Base-by-base conservation (phyloP, 2,797 vertebrate species). In the Pangasius sanitwongsei region DNA sequence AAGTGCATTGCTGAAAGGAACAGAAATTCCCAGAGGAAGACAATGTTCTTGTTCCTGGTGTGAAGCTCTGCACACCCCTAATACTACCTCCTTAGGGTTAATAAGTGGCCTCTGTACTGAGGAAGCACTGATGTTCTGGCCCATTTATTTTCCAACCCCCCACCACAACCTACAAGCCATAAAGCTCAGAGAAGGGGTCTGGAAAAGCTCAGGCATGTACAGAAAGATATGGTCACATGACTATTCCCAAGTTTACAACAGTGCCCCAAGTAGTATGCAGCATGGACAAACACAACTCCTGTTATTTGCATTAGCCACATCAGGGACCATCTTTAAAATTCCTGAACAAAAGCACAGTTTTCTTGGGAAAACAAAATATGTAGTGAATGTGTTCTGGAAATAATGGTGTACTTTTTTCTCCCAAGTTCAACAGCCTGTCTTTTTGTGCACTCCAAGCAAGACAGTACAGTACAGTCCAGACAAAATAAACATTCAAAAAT, bases 281-380 rank as follows among this genome's bases (percentile, higher is more conserved):
- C 72, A 85, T 11, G 37, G 41, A 85, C 63, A 85, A 80, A 85
- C 72, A 55, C 81, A 69, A 83, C 61, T 78, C 72, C 89, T 89
- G 89, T 85, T 85, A 87, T 87, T 84, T 80, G 53, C 82, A 87
- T 89, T 80, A 89, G 81, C 59, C 74, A 85, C 82, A 85, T 77
- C 37, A 70, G 89, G 82, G 74, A 80, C 82, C 86, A 53, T 87
- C 72, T 77, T 83, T 87, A 83, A 89, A 86, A 83, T 77, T 89
- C 88, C 59, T 83, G 16, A 57, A 67, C 53, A 85, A 31, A 37
- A 72, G 53, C 65, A 67, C 37, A 31, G 15, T 75, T 57, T 59
- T 25, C 59, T 74, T 65, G 69, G 85, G 78, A 86, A 78, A 77
- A 48, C n/a, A 18, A 83, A 65, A 48, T 57, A 83, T 67, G 80